Percentiles rank a stretch among this genome's conserved stretches.
Conservation (phyloP, 2,113 vertebrate species). For the Pholis gunnellus region DNA sequence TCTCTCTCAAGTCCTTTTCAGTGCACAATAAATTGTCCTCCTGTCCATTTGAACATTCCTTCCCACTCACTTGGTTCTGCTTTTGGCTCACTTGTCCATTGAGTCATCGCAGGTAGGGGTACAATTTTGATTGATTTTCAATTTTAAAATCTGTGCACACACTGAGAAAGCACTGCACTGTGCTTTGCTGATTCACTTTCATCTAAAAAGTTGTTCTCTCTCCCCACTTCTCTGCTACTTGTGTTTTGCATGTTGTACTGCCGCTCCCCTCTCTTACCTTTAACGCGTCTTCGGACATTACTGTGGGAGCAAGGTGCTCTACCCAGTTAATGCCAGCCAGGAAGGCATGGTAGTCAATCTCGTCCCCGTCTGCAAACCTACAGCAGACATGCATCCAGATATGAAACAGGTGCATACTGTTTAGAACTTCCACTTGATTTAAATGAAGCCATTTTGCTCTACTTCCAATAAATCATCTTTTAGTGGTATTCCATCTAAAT, state of each 20-base stretch:
- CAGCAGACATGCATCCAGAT: conserved; percentile 2
- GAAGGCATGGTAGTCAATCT: conserved; percentile 87
- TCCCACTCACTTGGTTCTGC: conserved; percentile 44
- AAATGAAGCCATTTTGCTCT: not conserved
- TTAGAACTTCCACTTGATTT: not conserved
- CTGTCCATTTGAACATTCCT: conserved; percentile 29
- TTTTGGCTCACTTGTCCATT: conserved; percentile 45
- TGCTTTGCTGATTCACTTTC: conserved; percentile 19
- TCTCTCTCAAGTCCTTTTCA: conserved; percentile 9
- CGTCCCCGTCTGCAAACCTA: conserved; percentile 76
- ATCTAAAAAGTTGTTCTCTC: not conserved
- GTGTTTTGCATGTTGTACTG: not conserved
- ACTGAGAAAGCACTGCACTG: conserved; percentile 16
- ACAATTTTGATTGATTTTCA: conserved; percentile 53
- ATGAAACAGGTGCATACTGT: not conserved
- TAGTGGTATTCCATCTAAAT: not conserved
- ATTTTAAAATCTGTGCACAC: conserved; percentile 46
- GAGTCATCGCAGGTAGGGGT: conserved; percentile 43
- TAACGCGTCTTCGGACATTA: conserved; percentile 57
- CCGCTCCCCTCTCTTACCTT: conserved; percentile 45
- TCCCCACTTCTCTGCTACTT: not conserved
- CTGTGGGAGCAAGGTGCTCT: conserved; percentile 76
- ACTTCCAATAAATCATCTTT: not conserved
- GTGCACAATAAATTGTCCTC: conserved; percentile 23
- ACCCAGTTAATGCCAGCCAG: conserved; percentile 89